phyloP scores from a whole-genome alignment of 2,888 invertebrate genomes.

The Atethmia centrago region DNA sequence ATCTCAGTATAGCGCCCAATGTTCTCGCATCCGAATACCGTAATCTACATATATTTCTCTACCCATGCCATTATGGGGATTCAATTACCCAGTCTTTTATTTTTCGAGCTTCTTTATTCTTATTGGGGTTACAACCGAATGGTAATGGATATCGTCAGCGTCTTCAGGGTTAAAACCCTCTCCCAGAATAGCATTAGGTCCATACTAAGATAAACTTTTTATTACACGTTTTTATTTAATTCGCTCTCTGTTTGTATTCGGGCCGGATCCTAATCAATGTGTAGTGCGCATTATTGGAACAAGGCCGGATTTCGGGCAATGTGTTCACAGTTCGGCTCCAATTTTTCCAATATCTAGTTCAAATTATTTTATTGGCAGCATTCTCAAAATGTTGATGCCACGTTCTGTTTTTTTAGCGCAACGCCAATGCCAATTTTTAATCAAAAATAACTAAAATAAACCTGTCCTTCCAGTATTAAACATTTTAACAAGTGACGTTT shows the following conservation, averaged over 20 bases:
- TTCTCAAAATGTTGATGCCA: background rate
- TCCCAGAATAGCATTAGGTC: slow-evolving; percentile 68
- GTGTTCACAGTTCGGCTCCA: slow-evolving; percentile 39
- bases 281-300: slow-evolving; percentile 57
- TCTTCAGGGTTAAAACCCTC: slow-evolving; percentile 71
- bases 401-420: slow-evolving; percentile 31
- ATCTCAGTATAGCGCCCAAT: slow-evolving; percentile 84
- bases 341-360: slow-evolving; percentile 30
- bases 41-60: slow-evolving; percentile 83
- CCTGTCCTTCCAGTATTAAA: background rate
- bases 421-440: slow-evolving; percentile 24
- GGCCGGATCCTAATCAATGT: slow-evolving; percentile 66
- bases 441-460: slow-evolving; percentile 8
- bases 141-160: slow-evolving; percentile 74
- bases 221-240: slow-evolving; percentile 70
- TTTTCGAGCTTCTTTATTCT: slow-evolving; percentile 79
- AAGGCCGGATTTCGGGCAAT: slow-evolving; percentile 39
- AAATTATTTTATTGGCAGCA: slow-evolving; percentile 47
- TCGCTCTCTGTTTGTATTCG: slow-evolving; percentile 63
- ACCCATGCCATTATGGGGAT: slow-evolving; percentile 81
- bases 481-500: slow-evolving; percentile 6
- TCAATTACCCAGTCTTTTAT: slow-evolving; percentile 84
- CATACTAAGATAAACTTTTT: slow-evolving; percentile 71
- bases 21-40: slow-evolving; percentile 78
- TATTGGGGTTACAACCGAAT: slow-evolving; percentile 74